Conservation (phyloP, 2,113 vertebrate species). For the Corythornis cristatus region DNA sequence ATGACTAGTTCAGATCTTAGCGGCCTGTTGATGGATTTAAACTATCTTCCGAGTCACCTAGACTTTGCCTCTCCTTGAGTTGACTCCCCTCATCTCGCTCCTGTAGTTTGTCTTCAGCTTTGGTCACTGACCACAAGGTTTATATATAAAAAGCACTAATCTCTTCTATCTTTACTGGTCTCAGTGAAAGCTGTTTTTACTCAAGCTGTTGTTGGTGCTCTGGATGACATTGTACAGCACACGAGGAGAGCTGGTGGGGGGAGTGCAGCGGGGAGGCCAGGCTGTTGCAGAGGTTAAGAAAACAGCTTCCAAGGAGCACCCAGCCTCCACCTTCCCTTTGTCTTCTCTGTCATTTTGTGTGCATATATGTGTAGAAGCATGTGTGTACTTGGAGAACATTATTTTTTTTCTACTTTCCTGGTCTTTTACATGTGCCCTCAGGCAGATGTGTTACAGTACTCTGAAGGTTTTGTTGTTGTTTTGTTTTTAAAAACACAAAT, state of each 20-base stretch:
- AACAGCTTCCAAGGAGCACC: conserved; percentile 65
- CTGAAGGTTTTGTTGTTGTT: neutral
- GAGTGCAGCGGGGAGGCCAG: neutral
- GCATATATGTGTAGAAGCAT: neutral
- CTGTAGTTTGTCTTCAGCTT: conserved; percentile 45
- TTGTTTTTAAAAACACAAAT: neutral
- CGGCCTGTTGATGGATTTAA: conserved; percentile 55
- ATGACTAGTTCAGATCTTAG: conserved; percentile 55
- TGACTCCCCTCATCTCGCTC: neutral
- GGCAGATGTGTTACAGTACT: neutral
- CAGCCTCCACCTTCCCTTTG: neutral
- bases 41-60: neutral
- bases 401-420: neutral
- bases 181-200: conserved; percentile 65
- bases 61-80: neutral
- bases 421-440: neutral
- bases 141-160: conserved; percentile 38
- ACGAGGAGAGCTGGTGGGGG: neutral
- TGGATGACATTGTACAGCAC: conserved; percentile 63
- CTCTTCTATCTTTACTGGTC: conserved; percentile 3
- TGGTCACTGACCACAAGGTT: conserved; percentile 22
- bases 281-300: conserved; percentile 62
- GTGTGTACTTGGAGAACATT: neutral
- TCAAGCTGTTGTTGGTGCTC: conserved; percentile 64
- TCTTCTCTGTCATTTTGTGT: neutral